Percentiles rank a stretch among this genome's conserved stretches.
These are phyloP conservation scores for Kradibia gibbosae DNA, from an alignment of 1,140 invertebrate genomes.

Conservation along the genomic window DNA sequence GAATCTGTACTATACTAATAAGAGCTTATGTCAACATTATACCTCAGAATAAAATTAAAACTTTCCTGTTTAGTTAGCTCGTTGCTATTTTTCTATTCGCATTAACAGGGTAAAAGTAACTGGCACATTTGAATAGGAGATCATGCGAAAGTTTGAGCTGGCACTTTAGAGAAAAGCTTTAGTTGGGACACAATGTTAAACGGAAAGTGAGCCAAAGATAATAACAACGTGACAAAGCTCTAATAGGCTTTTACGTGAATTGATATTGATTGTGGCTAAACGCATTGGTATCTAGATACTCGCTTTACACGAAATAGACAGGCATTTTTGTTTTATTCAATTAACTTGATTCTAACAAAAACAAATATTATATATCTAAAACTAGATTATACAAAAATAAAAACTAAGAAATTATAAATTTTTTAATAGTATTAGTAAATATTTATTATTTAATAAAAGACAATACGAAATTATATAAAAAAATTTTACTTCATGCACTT, in stretches of 20 bases:
- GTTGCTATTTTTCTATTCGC: not conserved
- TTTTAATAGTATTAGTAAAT: too few relatives aligned
- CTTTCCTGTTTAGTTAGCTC: too few relatives aligned
- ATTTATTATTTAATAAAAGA: too few relatives aligned
- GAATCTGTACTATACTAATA: too few relatives aligned
- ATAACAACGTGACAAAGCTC: slow-evolving; percentile 8
- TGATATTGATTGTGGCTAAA: slow-evolving; percentile 4
- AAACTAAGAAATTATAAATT: too few relatives aligned
- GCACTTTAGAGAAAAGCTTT: slow-evolving; percentile 1
- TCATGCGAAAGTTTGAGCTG: not conserved
- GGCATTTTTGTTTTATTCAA: slow-evolving; percentile 22
- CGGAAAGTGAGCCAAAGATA: not conserved
- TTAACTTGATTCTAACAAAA: not conserved
- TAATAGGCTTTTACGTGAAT: slow-evolving; percentile 28
- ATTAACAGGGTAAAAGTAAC: not conserved
- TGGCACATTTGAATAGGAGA: not conserved
- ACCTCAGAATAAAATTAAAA: too few relatives aligned
- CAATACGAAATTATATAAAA: too few relatives aligned
- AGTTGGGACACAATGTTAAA: not conserved
- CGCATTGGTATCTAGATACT: not conserved
- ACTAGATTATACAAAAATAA: too few relatives aligned
- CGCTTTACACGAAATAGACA: not conserved
- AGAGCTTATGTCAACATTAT: too few relatives aligned
- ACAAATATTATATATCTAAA: not conserved
- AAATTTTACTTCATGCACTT: too few relatives aligned